Percentiles rank a stretch among this genome's conserved stretches.
Conservation (phyloP, 1,140 invertebrate species). For the Drosophila sulfurigaster region DNA sequence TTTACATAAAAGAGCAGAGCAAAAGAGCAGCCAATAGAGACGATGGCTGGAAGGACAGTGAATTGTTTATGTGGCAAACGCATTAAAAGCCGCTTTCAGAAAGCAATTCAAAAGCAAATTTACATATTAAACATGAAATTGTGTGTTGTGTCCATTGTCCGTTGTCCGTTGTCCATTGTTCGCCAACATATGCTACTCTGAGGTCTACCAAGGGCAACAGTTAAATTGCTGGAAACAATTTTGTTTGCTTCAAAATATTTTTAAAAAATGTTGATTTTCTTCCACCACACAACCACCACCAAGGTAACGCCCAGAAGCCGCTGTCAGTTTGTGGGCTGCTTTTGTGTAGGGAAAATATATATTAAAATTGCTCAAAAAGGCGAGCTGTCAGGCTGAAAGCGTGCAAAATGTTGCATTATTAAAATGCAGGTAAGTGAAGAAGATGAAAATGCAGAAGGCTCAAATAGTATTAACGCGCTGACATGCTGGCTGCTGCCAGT, state of each 20-base stretch:
- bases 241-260: conserved; percentile 14
- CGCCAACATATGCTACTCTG: conserved; percentile 27
- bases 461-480: conserved; percentile 30
- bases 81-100: conserved; percentile 69
- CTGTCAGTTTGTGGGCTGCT: neutral
- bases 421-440: conserved; percentile 37
- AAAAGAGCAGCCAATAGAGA: conserved; percentile 48
- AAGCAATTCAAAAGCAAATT: conserved; percentile 66
- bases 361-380: conserved; percentile 19
- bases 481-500: conserved; percentile 47
- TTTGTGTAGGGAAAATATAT: conserved; percentile 8
- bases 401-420: conserved; percentile 25
- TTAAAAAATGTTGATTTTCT: conserved; percentile 3
- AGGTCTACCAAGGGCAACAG: neutral
- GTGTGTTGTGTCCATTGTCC: conserved; percentile 35
- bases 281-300: neutral
- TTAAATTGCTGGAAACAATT: conserved; percentile 13
- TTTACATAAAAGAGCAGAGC: conserved; percentile 59
- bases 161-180: neutral
- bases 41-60: conserved; percentile 18
- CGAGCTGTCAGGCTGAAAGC: neutral
- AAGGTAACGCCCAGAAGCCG: neutral
- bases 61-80: conserved; percentile 71
- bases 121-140: conserved; percentile 73
- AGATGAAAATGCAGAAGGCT: conserved; percentile 22